These are phyloP conservation scores for Lucifuga dentata DNA, from an alignment of 2,113 vertebrate genomes.

Conservation along the genomic window DNA sequence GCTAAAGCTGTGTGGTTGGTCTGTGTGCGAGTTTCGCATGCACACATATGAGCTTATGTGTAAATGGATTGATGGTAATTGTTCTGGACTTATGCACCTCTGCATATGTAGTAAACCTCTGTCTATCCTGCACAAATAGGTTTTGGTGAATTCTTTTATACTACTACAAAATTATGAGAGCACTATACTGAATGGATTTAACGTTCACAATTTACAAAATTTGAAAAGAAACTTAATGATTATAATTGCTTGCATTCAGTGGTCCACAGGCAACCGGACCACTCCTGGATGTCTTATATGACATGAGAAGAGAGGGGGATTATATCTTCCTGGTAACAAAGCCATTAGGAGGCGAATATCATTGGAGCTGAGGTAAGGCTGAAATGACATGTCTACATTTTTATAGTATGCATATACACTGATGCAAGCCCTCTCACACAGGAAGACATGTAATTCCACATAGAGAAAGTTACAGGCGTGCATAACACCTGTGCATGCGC, in stretches of 20 bases:
- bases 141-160: constrained; percentile 32
- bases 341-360: constrained; percentile 60
- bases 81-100: constrained; percentile 33
- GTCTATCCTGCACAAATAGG: constrained; percentile 10
- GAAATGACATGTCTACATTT: constrained; percentile 55
- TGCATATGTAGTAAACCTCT: constrained; percentile 42
- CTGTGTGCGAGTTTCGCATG: constrained; percentile 35
- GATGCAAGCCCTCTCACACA: constrained; percentile 21
- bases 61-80: constrained; percentile 43
- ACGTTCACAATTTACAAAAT: constrained; percentile 53
- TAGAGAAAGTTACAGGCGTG: no score
- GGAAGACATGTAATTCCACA: no score
- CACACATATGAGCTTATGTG: constrained; percentile 35
- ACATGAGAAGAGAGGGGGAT: constrained; percentile 50
- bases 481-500: no score
- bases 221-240: constrained; percentile 51
- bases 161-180: constrained; percentile 45
- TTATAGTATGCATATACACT: constrained; percentile 39
- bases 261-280: constrained; percentile 73
- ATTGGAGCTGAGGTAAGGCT: constrained; percentile 41
- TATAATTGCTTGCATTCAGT: constrained; percentile 55
- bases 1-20: constrained; percentile 39
- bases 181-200: constrained; percentile 45
- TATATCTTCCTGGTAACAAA: constrained; percentile 70
- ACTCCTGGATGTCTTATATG: constrained; percentile 61